Base-by-base conservation (phyloP, 2,888 invertebrate species). In the Melangyna quadrimaculata region DNA sequence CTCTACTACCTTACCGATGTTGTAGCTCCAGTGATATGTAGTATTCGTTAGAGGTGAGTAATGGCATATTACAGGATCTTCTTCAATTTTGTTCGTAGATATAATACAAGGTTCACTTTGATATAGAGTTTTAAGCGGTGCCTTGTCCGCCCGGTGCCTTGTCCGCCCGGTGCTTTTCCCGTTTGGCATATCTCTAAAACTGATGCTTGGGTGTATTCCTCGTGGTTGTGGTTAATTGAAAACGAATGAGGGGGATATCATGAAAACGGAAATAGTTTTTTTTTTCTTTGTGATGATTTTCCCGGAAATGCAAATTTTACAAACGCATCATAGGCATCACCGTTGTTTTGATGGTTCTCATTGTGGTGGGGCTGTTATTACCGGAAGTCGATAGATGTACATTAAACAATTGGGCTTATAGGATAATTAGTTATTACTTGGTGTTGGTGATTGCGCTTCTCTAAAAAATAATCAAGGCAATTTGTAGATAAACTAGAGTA, bases 31-130 rank as follows among this genome's bases (percentile, higher is more conserved):
- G n/a, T n/a, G n/a, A n/a, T n/a, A n/a, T n/a, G 51, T 24, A 53
- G 48, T 24, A 4, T 29, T 17, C 4, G 17, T 22, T 19, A 14
- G 57, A 35, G 22, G 19, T 59, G 59, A 59, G 37, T 37, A 75
- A 71, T 84, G 71, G 71, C 70, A 79, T 79, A 79, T 84, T 79
- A 67, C 43, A 71, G 72, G 75, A 59, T 29, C 19, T 59, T 59
- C 22, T 59, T 35, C 35, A 59, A 14, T 59, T 37, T 35, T 14
- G 7, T 14, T 32, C 19, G 12, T 32, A n/a, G n/a, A n/a, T n/a
- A n/a, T n/a, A n/a, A 12, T 29, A 10, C 12, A 12, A 9, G 17
- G 29, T 32, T 55, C 32, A 14, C 35, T 59, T 22, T 17, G 19
- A 32, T 8, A 9, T 35, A 0, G 22, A 37, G 59, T 37, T n/a